Base-by-base conservation (phyloP, 2,797 vertebrate species). In the Enteromius fasciolatus region DNA sequence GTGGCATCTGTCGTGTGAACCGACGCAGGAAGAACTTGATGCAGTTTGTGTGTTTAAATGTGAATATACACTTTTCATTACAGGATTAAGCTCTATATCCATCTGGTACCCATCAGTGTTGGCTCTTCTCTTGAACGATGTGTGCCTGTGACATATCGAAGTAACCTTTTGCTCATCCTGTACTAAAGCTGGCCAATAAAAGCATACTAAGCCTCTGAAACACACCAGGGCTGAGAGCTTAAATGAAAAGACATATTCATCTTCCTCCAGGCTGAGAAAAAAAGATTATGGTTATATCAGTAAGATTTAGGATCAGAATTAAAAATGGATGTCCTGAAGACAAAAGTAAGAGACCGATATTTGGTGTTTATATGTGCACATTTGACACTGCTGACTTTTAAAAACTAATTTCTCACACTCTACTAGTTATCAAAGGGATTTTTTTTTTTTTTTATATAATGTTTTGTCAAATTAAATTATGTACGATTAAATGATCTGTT, bases 41-140 rank as follows among this genome's bases (percentile, higher is more conserved):
- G 64, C 33, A 36, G 67, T 57, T 18, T 48, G 80, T 67, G 20
- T 57, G 78, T 87, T 86, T 78, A 78, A 86, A 61, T 61, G 80
- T 66, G 68, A 31, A 33, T 61, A 31, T 66, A 67, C 46, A 31
- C 44, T 48, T 81, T 81, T 36, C 25, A n/a, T 66, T 66, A 66
- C 46, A 75, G 70, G 59, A 81, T 54, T 64, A 54, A 54, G 28
- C 31, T 64, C 59, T 81, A 75, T 74, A 52, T 14, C 70, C 46
- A 66, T 39, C 70, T 64, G 70, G 15, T 75, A 46, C 31, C n/a
- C 11, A 12, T 18, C 41, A 50, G 23, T 20, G 17, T 57, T 52
- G 70, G 1, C 57, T 66, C 46, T 66, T 63, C 64, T 31, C 46
- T 50, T 18, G 46, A 81, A 54, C 4, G 8, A 23, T 57, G 33